Percentiles rank a stretch among this genome's conserved stretches.
phyloP scores from a whole-genome alignment of 2,888 invertebrate species.

The Callyntrura sp. region DNA sequence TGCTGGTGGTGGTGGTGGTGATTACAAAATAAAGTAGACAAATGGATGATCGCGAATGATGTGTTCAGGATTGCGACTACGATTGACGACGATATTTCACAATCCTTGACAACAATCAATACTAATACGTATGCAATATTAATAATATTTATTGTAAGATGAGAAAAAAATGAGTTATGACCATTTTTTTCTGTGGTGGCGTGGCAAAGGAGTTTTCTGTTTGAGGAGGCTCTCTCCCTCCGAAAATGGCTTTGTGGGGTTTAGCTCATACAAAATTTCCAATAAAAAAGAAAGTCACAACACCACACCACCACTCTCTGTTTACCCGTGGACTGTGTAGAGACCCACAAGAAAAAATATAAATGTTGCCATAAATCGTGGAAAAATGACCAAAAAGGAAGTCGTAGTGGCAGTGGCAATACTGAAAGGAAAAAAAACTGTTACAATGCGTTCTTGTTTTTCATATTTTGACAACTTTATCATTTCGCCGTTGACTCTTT shows the following conservation, averaged over 20 bases:
- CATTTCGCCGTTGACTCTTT: slow-evolving; percentile 18
- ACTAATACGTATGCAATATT: slow-evolving; percentile 34
- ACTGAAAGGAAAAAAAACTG: slow-evolving; percentile 29
- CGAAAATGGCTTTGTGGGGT: slow-evolving; percentile 68
- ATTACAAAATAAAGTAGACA: slow-evolving; percentile 62
- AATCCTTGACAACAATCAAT: slow-evolving; percentile 18
- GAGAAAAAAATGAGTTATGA: slow-evolving; percentile 70
- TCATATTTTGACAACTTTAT: slow-evolving; percentile 52
- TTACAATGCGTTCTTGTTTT: slow-evolving; percentile 1
- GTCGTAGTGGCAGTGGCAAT: slow-evolving; percentile 31
- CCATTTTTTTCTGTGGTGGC: slow-evolving; percentile 34
- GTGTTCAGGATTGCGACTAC: not conserved
- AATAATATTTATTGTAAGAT: slow-evolving; percentile 26
- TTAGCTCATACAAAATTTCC: slow-evolving; percentile 39
- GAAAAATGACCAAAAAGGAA: slow-evolving; percentile 59
- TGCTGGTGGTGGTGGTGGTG: slow-evolving; percentile 12
- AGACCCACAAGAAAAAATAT: slow-evolving; percentile 9
- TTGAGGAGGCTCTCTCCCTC: slow-evolving; percentile 56
- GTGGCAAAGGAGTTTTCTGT: slow-evolving; percentile 33
- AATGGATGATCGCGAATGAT: slow-evolving; percentile 62
- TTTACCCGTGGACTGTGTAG: not conserved
- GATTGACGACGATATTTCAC: slow-evolving; percentile 39
- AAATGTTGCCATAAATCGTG: slow-evolving; percentile 57
- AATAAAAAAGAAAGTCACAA: slow-evolving; percentile 33
- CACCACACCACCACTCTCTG: not conserved